phyloP scores from a whole-genome alignment of 2,888 invertebrate genomes.

The Ichneumon xanthorius region DNA sequence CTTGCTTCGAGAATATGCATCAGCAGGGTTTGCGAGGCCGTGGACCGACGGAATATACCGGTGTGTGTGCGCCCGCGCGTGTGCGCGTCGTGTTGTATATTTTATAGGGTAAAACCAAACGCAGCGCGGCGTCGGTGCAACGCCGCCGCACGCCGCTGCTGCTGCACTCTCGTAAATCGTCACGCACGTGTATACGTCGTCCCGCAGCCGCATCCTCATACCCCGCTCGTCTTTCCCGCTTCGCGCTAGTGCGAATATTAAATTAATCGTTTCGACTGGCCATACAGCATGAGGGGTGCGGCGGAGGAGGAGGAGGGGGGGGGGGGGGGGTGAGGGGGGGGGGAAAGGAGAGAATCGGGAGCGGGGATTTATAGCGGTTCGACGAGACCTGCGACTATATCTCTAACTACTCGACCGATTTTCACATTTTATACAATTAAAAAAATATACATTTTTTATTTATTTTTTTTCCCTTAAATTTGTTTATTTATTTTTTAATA shows the following conservation, averaged over 20 bases:
- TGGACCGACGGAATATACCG: not conserved
- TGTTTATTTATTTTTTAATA: too few relatives aligned
- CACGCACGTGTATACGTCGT: slow-evolving; percentile 68
- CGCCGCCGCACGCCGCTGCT: slow-evolving; percentile 3
- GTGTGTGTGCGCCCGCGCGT: slow-evolving; percentile 11
- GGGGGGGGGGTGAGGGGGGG: slow-evolving; percentile 3
- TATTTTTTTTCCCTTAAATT: too few relatives aligned
- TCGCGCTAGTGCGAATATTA: slow-evolving; percentile 68
- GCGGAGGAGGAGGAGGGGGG: not conserved
- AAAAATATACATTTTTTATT: too few relatives aligned
- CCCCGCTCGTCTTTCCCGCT: slow-evolving; percentile 29
- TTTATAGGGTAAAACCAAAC: slow-evolving; percentile 23
- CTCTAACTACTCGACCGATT: too few relatives aligned
- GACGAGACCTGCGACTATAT: too few relatives aligned
- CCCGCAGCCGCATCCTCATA: slow-evolving; percentile 52
- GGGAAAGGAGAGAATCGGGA: slow-evolving; percentile 65
- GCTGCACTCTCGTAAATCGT: slow-evolving; percentile 68
- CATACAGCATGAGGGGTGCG: slow-evolving; percentile 37
- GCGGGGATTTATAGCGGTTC: slow-evolving; percentile 56
- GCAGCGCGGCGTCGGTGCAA: slow-evolving; percentile 8
- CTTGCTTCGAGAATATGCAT: slow-evolving; percentile 49
- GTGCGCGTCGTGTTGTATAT: slow-evolving; percentile 17
- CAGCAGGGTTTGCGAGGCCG: slow-evolving; percentile 37
- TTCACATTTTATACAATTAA: too few relatives aligned
- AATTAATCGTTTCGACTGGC: slow-evolving; percentile 70